Evolutionary conservation across 2,113 vertebrate genomes (phyloP).

Genomic region (Thalassarche chlororhynchos): DNA sequence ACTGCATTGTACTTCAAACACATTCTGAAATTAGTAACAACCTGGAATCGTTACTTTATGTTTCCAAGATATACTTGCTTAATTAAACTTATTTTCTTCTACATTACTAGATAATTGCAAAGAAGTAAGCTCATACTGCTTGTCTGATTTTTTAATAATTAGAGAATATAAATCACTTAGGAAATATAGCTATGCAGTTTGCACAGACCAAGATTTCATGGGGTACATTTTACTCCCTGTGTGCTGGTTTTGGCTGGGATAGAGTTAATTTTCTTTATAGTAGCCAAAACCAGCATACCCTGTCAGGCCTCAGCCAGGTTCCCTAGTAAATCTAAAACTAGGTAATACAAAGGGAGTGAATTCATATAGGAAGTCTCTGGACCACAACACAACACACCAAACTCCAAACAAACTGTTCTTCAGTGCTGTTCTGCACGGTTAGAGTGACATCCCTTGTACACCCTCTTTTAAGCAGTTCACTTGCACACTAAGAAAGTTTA

Average conservation of each 20-base stretch:
- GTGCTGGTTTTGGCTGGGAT: too few relatives aligned
- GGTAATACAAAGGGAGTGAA: background rate
- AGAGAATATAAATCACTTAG: fast-evolving
- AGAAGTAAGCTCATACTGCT: background rate
- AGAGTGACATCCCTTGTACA: background rate
- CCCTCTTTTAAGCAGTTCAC: background rate
- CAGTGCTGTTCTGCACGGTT: background rate
- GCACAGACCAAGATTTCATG: background rate
- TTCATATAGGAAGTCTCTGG: background rate
- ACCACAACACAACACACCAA: background rate
- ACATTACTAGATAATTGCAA: background rate
- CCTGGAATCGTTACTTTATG: background rate
- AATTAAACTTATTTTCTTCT: background rate
- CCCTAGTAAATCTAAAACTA: background rate
- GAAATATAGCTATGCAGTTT: background rate
- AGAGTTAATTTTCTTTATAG: too few relatives aligned
- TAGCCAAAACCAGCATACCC: background rate
- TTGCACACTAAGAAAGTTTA: background rate
- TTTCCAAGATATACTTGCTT: background rate
- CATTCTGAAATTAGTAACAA: background rate
- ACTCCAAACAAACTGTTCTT: background rate
- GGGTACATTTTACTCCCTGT: background rate
- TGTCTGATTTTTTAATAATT: background rate
- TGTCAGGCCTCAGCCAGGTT: background rate
- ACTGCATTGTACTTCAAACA: background rate